A percentile compares a stretch with the other conserved stretches of the same genome.
Evolutionary conservation across 2,113 vertebrate species (phyloP).

Genomic region (Nothocercus julius): DNA sequence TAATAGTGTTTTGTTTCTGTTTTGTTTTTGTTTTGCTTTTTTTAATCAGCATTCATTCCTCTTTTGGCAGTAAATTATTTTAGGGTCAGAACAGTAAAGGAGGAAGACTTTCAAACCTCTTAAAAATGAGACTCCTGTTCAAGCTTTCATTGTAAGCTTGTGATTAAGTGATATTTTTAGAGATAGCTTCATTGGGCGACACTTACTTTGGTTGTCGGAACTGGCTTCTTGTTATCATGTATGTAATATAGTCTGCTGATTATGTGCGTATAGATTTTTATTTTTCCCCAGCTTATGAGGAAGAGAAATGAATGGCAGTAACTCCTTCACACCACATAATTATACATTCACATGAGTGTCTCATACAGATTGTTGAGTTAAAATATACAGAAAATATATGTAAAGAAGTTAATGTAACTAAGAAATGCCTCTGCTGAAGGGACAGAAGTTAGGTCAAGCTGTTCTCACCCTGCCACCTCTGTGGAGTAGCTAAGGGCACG

Average conservation of each 20-base stretch:
- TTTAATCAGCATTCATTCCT: fast-evolving
- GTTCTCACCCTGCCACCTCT: not conserved
- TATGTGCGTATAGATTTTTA: not conserved
- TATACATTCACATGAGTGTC: fast-evolving
- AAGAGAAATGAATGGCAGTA: not conserved
- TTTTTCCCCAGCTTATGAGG: fast-evolving
- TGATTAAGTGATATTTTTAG: not conserved
- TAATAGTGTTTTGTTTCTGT: not conserved
- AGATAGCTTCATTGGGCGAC: not conserved
- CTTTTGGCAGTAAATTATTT: not conserved
- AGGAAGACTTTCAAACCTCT: not conserved
- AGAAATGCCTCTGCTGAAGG: not conserved
- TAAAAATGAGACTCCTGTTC: fast-evolving
- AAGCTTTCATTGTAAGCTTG: not conserved
- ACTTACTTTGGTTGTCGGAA: not conserved
- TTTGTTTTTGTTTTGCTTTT: too few species aligned
- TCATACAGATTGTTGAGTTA: not conserved
- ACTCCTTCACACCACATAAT: not conserved
- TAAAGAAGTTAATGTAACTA: not conserved
- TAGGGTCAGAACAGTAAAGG: not conserved
- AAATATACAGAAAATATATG: not conserved
- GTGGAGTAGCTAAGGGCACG: not conserved
- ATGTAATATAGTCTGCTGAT: too few species aligned
- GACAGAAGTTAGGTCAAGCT: not conserved
- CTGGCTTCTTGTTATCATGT: not conserved